Conservation (phyloP, 2,113 vertebrate genomes). For the Condylura cristata region DNA sequence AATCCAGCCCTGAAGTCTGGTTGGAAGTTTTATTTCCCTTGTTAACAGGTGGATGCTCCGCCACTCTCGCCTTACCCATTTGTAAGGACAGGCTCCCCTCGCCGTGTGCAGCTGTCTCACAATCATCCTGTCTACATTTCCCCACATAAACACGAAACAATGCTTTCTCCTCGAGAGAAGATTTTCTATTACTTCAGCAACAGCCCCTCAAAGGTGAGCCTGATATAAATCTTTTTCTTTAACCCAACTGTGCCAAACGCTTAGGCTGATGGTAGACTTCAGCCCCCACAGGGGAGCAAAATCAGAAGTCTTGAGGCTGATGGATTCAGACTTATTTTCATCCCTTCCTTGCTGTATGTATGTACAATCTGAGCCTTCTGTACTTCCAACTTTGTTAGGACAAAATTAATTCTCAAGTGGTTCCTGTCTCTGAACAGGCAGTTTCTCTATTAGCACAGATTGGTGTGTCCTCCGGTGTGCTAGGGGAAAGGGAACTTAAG, state of each 20-base stretch:
- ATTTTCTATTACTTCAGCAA: constrained; percentile 96
- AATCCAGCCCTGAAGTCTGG: too few species aligned
- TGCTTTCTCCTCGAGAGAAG: constrained; percentile 89
- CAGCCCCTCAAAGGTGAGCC: constrained; percentile 93
- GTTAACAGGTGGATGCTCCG: constrained; percentile 87
- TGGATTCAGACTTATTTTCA: background rate
- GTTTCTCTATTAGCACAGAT: background rate
- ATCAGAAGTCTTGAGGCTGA: background rate
- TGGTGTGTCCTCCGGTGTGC: background rate
- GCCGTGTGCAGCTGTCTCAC: constrained; percentile 93
- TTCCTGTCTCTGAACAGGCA: background rate
- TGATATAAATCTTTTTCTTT: background rate
- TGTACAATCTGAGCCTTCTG: background rate
- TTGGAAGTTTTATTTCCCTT: too few species aligned
- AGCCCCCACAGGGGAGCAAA: background rate
- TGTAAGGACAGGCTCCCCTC: constrained; percentile 89
- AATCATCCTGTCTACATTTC: constrained; percentile 95
- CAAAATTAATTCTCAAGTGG: background rate
- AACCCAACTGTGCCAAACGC: background rate
- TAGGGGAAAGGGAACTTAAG: background rate
- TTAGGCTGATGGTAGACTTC: background rate
- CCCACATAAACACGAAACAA: constrained; percentile 88
- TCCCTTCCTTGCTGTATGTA: background rate
- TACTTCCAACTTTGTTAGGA: constrained; percentile 6
- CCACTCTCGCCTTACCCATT: constrained; percentile 93